phyloP scores from a whole-genome alignment of 2,113 vertebrate species.

The Myiopsitta monachus region DNA sequence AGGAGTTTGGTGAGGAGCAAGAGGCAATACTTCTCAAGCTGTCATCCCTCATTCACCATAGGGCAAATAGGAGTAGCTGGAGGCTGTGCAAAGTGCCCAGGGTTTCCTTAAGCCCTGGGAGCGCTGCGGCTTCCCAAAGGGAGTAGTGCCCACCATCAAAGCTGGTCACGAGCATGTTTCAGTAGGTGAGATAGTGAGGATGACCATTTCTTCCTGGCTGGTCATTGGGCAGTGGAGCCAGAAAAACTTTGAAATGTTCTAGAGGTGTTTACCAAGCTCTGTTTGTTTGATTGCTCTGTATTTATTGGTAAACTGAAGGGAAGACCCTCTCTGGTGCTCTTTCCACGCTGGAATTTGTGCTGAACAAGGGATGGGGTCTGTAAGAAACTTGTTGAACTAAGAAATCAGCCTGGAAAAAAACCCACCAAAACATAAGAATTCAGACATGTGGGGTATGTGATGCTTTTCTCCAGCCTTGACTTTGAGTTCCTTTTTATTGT shows the following conservation, averaged over 20 bases:
- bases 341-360: background rate
- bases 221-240: background rate
- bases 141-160: background rate
- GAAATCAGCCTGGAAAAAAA: background rate
- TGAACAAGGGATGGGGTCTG: background rate
- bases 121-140: background rate
- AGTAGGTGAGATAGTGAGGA: background rate
- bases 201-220: background rate
- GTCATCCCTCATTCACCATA: background rate
- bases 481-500: constrained; percentile 48
- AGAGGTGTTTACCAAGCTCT: background rate
- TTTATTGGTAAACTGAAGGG: background rate
- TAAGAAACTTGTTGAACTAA: background rate
- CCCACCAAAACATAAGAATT: background rate
- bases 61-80: background rate
- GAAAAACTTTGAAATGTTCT: background rate
- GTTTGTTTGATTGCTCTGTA: background rate
- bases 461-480: constrained; percentile 24
- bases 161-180: background rate
- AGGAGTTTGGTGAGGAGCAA: background rate
- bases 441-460: background rate
- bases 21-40: background rate
- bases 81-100: background rate
- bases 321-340: background rate
- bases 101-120: background rate